Conservation (phyloP, 2,797 vertebrate species). For the Pseudotriccus pelzelni region DNA sequence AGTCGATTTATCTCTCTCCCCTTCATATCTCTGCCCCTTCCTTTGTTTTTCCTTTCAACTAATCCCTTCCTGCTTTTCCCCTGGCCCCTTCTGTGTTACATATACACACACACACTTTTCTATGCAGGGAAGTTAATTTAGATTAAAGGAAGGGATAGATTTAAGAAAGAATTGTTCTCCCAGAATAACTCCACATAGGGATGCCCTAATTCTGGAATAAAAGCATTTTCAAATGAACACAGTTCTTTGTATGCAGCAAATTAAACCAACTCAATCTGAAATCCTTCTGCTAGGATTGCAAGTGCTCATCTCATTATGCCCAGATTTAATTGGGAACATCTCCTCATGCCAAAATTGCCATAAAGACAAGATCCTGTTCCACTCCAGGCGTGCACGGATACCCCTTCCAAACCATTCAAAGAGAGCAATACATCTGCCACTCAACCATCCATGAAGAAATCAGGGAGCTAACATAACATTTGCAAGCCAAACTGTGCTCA, state of each 20-base stretch:
- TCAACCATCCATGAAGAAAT: conserved; percentile 49
- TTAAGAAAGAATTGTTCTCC: conserved; percentile 8
- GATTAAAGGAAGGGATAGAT: conserved; percentile 6
- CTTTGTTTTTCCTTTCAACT: conserved; percentile 56
- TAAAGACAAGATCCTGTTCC: conserved; percentile 55
- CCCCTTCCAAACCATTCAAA: conserved; percentile 37
- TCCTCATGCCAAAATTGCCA: conserved; percentile 54
- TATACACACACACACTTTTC: conserved; percentile 4
- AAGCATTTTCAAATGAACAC: conserved; percentile 20
- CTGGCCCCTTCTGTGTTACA: neutral
- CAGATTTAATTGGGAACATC: conserved; percentile 49
- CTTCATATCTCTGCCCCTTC: neutral
- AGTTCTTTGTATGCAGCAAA: neutral
- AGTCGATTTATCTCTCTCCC: neutral
- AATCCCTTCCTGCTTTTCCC: conserved; percentile 60
- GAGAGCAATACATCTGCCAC: conserved; percentile 35
- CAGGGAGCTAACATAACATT: conserved; percentile 42
- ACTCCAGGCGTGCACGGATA: neutral
- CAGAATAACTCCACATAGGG: neutral
- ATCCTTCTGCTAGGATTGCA: conserved; percentile 7
- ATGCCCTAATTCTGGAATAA: conserved; percentile 36
- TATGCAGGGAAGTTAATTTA: conserved; percentile 39
- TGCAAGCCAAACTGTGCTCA: conserved; percentile 48
- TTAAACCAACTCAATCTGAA: conserved; percentile 6
- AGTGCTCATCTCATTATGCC: conserved; percentile 48